Evolutionary conservation across 2,888 invertebrate genomes (phyloP), one percentile per base, ranked within the genome.

Genomic region (Elysia crispata): DNA sequence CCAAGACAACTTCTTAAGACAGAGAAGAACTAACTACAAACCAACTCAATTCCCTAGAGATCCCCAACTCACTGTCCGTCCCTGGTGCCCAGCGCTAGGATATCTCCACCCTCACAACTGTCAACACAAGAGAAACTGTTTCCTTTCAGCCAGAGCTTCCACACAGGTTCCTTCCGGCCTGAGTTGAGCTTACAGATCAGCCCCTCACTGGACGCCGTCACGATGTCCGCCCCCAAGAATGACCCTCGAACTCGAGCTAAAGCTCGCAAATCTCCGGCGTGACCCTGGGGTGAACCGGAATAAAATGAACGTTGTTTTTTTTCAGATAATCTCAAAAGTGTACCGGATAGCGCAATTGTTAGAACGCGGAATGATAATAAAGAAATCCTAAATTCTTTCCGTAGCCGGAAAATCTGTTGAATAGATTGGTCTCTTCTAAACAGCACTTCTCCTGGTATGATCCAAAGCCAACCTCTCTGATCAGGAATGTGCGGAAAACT

Each of bases 161-260:
- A 89, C 1, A 88, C 83, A 0, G 89, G 85, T 67, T 83, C 83
- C 23, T 83, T 83, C 18, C 80, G 83, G 8, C 74, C 74, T 0
- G 90, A 83, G 81, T 87, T 86, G 74, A 86, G 88, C 33, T 88
- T 85, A 82, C 91, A 90, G 0, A 91, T 84, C 13, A 88, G 86
- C 0, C 91, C 90, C 81, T 91, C 91, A 20, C 82, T 78, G 0
- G 90, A 90, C 0, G 89, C 89, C 1, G 90, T 90, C 41, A 90
- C 73, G 60, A 91, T 83, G 79, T 87, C 85, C 23, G 85, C 85
- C 11, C 80, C 76, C 0, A 85, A 76, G 13, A 81, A 83, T 1
- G 84, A 84, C 20, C 83, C 62, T 1, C 77, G 41, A 8, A 88
- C 82, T 11, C 81, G 79, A 0, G 85, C 80, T 69, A 91, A 66